phyloP scores from a whole-genome alignment of 1,140 invertebrate species.

The Drosophila rufa region DNA sequence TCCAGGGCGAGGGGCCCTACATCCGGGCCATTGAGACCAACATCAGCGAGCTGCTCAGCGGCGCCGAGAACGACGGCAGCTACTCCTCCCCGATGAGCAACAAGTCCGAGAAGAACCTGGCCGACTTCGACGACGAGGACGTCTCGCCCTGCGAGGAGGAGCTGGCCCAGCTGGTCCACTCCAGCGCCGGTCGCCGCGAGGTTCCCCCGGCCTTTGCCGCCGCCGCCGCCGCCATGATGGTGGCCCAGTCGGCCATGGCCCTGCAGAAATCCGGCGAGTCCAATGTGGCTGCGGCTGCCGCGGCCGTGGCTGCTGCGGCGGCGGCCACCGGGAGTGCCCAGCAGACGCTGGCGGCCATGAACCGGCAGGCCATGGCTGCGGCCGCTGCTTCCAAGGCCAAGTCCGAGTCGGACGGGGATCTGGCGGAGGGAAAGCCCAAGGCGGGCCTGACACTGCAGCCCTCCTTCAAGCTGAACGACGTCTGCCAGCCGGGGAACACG shows the following conservation, averaged over 20 bases:
- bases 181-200: constrained; percentile 64
- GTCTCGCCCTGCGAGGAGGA: constrained; percentile 95
- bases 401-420: constrained; percentile 66
- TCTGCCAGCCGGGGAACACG: constrained; percentile 95
- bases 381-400: constrained; percentile 64
- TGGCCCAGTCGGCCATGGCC: constrained; percentile 79
- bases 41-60: constrained; percentile 88
- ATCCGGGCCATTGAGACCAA: constrained; percentile 85
- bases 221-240: constrained; percentile 77
- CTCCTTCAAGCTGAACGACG: constrained; percentile 90
- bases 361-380: constrained; percentile 66
- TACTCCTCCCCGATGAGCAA: constrained; percentile 95
- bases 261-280: constrained; percentile 76
- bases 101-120: constrained; percentile 98
- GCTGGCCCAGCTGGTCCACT: constrained; percentile 85
- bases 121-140: constrained; percentile 97
- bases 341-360: constrained; percentile 69
- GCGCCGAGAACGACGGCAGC: constrained; percentile 89
- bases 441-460: constrained; percentile 78
- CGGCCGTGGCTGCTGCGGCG: constrained; percentile 72
- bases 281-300: constrained; percentile 71
- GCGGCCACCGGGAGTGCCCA: constrained; percentile 74
- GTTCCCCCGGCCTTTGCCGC: constrained; percentile 79
- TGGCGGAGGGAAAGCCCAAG: constrained; percentile 50
- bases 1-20: constrained; percentile 82